Evolutionary conservation across 2,888 invertebrate species (phyloP), one percentile per base, ranked within the genome.

Genomic region (Ptychoptera contaminata): DNA sequence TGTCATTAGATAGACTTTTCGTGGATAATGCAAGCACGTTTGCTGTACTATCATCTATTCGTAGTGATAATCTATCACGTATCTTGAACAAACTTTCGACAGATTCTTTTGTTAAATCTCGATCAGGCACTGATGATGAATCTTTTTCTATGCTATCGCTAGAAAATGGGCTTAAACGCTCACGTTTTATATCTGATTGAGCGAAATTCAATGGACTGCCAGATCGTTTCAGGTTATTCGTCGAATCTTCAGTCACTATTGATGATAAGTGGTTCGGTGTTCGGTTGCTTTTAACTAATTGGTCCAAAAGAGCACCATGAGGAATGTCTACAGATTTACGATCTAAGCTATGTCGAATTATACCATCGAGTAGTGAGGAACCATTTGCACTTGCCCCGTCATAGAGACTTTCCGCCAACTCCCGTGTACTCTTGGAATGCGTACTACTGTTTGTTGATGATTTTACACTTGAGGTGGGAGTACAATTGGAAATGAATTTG

Each of bases 301-400:
- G 79, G 53, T 79, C 79, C 51, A 79, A 66, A 53, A 79, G 63
- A 9, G 76, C 73, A 70, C 70, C 53, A 70, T 76, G 52, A 70
- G 67, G 48, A 61, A 65, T 47, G 68, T 68, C 46, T 69, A 69
- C 58, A 72, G 72, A 31, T 58, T 71, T 54, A 32, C 77, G 74
- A 61, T 85, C 85, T 49, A 88, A 68, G 52, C 80, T 82, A 52
- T 85, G 83, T 54, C 85, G 71, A 53, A 88, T 88, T 55, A 87
- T 82, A 43, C 84, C 86, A 58, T 87, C 85, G 43, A 86, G 70
- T 61, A 86, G 83, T 56, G 77, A 70, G 23, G 23, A 23, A 45
- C 83, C 82, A 51, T 83, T 84, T 51, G 80, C 77, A 5, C 71
- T 71, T 38, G 72, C 66, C 14, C 70, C 71, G 60, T 82, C 72